Evolutionary conservation across 2,888 invertebrate species (phyloP).

Genomic region (Thymelicus lineola): DNA sequence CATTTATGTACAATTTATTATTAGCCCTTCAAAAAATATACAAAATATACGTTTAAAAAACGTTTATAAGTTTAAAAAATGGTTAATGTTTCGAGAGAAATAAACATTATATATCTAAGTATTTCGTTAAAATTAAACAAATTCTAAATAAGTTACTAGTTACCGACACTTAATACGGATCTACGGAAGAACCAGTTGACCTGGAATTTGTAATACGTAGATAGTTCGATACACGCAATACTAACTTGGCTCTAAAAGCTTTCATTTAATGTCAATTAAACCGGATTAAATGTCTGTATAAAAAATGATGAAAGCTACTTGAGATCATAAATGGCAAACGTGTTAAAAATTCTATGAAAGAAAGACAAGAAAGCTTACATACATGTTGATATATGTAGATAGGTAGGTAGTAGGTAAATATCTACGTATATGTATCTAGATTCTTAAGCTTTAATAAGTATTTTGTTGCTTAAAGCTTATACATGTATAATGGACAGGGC

Average conservation of each 20-base stretch:
- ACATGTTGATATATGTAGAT: too few relatives aligned
- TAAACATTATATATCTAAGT: background rate
- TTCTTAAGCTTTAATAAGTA: too few relatives aligned
- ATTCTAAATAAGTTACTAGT: background rate
- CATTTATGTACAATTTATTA: too few relatives aligned
- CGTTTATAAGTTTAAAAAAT: too few relatives aligned
- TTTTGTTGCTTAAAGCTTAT: too few relatives aligned
- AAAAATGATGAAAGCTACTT: background rate
- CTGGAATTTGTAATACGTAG: conserved; percentile 24
- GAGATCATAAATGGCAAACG: background rate
- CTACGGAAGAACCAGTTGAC: conserved; percentile 12
- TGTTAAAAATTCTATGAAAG: background rate
- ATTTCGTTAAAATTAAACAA: background rate
- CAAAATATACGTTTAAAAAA: too few relatives aligned
- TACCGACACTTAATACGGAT: background rate
- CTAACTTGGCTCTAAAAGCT: conserved; percentile 7
- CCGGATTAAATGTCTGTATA: background rate
- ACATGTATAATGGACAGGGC: too few relatives aligned
- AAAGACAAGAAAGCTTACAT: background rate
- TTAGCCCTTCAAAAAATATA: too few relatives aligned
- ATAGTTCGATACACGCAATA: conserved; percentile 1
- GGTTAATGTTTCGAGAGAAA: background rate
- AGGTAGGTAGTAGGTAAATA: too few relatives aligned
- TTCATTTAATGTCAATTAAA: conserved; percentile 1
- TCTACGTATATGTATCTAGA: too few relatives aligned